Percentiles rank a stretch among this genome's conserved stretches.
phyloP scores from a whole-genome alignment of 2,888 invertebrate species.

The Tachina lurida region DNA sequence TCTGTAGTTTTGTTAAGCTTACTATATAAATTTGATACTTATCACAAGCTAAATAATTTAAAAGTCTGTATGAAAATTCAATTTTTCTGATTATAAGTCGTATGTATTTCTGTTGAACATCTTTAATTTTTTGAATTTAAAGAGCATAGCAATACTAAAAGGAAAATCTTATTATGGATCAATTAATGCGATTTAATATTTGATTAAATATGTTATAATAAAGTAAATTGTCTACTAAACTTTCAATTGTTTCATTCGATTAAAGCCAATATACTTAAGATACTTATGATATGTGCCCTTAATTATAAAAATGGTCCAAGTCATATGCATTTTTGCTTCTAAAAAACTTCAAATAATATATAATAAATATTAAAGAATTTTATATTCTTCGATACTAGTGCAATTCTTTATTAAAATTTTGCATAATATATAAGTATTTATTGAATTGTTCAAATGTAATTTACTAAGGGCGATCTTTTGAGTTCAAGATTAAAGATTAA shows the following conservation, averaged over 20 bases:
- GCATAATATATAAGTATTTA: too few relatives aligned
- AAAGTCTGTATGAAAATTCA: not conserved
- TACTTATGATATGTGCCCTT: not conserved
- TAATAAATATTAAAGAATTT: too few relatives aligned
- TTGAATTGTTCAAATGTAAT: too few relatives aligned
- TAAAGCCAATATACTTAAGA: not conserved
- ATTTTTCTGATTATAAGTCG: not conserved
- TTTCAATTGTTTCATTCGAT: not conserved
- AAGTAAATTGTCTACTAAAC: slow-evolving; percentile 30
- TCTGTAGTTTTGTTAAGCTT: not conserved
- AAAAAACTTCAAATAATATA: too few relatives aligned
- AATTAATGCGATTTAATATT: slow-evolving; percentile 46
- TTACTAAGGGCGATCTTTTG: too few relatives aligned
- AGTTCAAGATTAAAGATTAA: too few relatives aligned
- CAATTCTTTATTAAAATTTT: too few relatives aligned
- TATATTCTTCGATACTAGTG: too few relatives aligned
- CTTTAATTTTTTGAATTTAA: not conserved
- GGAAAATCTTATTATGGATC: slow-evolving; percentile 1
- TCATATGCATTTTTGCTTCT: too few relatives aligned
- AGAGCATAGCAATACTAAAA: not conserved
- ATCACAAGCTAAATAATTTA: slow-evolving; percentile 22
- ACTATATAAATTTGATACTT: slow-evolving; percentile 33
- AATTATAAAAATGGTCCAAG: too few relatives aligned
- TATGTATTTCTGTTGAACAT: slow-evolving; percentile 1
- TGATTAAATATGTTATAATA: slow-evolving; percentile 28